phyloP scores from a whole-genome alignment of 2,113 vertebrate genomes.

The Catharus minimus region DNA sequence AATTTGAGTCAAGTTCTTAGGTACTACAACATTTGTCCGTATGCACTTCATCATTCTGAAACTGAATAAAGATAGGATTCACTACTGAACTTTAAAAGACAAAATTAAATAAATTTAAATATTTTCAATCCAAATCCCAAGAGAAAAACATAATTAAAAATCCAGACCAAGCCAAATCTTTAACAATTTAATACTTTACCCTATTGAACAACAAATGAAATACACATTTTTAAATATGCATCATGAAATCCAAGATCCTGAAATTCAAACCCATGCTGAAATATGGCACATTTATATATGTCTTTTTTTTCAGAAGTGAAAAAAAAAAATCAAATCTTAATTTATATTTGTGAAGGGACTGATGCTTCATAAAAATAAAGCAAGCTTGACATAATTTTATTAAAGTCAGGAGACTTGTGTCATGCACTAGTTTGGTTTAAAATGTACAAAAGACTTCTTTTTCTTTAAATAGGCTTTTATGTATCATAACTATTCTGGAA shows the following conservation, averaged over 20 bases:
- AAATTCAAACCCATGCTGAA: neutral
- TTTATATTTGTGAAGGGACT: neutral
- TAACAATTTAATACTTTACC: neutral
- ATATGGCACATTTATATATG: neutral
- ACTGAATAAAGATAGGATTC: neutral
- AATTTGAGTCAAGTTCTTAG: neutral
- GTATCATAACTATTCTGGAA: neutral
- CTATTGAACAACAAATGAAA: neutral
- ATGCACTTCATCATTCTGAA: neutral
- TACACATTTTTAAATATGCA: rapidly evolving
- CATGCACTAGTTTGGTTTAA: neutral
- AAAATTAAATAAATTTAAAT: neutral
- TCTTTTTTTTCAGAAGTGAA: neutral
- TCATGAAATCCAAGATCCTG: neutral
- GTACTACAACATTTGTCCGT: neutral
- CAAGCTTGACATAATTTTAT: neutral
- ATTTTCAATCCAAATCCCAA: neutral
- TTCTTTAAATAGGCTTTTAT: neutral
- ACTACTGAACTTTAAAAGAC: neutral
- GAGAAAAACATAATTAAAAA: neutral
- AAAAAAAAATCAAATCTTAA: neutral
- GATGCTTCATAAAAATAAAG: neutral
- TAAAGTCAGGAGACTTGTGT: neutral
- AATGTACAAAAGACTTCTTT: neutral
- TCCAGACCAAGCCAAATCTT: neutral